Percentiles rank a stretch among this genome's conserved stretches.
phyloP scores from a whole-genome alignment of 1,140 invertebrate species.

The Dendrolimus kikuchii region DNA sequence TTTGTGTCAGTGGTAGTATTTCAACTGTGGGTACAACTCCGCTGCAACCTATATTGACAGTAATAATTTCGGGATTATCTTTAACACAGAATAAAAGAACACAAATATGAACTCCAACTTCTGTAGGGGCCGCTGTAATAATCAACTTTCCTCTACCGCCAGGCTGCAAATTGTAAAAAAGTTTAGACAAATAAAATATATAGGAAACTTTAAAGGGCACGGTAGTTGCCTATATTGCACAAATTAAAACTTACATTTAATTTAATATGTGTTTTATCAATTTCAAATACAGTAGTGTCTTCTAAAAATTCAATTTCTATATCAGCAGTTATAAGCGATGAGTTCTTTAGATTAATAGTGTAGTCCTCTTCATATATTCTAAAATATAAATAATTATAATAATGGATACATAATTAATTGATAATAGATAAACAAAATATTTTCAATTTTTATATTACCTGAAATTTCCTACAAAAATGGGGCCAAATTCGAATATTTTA shows the following conservation, averaged over 20 bases:
- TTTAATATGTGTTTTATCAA: constrained; percentile 39
- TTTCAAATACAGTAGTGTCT: constrained; percentile 44
- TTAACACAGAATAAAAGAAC: constrained; percentile 50
- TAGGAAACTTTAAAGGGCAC: neutral
- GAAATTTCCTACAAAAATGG: constrained; percentile 50
- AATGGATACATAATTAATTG: too few relatives aligned
- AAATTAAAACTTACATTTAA: constrained; percentile 34
- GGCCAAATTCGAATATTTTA: constrained; percentile 58
- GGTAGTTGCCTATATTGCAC: neutral
- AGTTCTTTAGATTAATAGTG: constrained; percentile 49
- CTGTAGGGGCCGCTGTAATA: constrained; percentile 49
- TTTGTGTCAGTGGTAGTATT: constrained; percentile 52
- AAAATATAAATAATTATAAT: neutral
- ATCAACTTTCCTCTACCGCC: constrained; percentile 46
- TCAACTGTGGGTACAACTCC: constrained; percentile 50
- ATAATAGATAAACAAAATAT: neutral
- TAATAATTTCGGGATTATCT: constrained; percentile 58
- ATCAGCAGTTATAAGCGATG: constrained; percentile 48
- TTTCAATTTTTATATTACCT: constrained; percentile 18
- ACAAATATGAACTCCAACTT: constrained; percentile 36
- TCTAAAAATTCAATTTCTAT: constrained; percentile 51
- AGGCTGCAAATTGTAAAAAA: constrained; percentile 25
- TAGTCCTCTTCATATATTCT: constrained; percentile 62
- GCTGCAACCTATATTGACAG: constrained; percentile 40
- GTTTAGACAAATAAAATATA: constrained; percentile 2